Base-by-base conservation (phyloP, 2,113 vertebrate genomes). In the Poicephalus meyeri region DNA sequence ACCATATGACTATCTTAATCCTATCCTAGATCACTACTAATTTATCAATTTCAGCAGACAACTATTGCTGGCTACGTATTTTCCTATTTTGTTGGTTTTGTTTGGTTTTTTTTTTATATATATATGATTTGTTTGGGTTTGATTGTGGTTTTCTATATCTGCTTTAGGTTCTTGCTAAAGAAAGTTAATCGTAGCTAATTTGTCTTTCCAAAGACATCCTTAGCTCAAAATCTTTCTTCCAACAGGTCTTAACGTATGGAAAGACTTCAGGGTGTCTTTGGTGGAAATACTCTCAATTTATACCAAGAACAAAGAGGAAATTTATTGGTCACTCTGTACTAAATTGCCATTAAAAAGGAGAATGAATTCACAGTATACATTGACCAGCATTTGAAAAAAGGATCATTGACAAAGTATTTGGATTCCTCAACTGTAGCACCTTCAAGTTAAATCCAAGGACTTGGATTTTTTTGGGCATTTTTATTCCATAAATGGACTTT, bases 171-270 rank as follows among this genome's bases (percentile, higher is more conserved):
- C 42, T 46, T 47, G 5, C n/a, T 74, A 37, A 78, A 66, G 6
- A 74, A 65, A 5, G 42, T 68, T 44, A 50, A 3, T 53, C 46
- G 16, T 28, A 55, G 9, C 9, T 33, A 5, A 26, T 76, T 71
- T n/a, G 19, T 29, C 35, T 76, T 80, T 76, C 58, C 49, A 53
- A 41, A 65, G 68, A 37, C 9, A 47, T 66, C 11, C 14, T 49
- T 31, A 66, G 16, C 17, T 72, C 20, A 52, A 33, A 35, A n/a
- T 28, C 41, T 63, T 78, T 14, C 2, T 72, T 42, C 33, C 76
- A 12, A 21, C 12, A 10, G 4, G 1, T 47, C 41, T 53, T 25
- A 60, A 35, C 3, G 2, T 2, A 60, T 2, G 11, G 11, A 76
- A 79, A 85, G 33, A 18, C 13, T 63, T 72, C 2, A 29, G 13